Evolutionary conservation across 2,888 invertebrate species (phyloP), one percentile per base, ranked within the genome.

Genomic region (Hybos culiciformis): DNA sequence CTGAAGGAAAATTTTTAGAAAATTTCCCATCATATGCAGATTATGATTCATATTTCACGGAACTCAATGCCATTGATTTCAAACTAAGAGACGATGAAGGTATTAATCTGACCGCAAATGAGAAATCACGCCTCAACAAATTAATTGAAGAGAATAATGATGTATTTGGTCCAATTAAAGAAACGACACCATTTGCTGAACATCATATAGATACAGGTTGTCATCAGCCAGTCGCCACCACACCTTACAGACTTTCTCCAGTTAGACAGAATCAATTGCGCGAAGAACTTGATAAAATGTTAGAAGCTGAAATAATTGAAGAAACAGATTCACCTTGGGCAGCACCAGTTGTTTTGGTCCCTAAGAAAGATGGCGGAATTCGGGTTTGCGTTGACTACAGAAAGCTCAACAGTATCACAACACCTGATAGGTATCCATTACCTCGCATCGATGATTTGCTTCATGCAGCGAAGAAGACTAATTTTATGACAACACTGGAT

Each of bases 231-330:
- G 53, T 60, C 7, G 52, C 59, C 2, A 48, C 52, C 1, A 54
- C 57, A 5, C 60, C 58, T 4, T 61, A 61, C 46, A 46, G 59
- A 17, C 37, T 61, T 37, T 52, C 56, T 9, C 54, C 57, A 9
- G 34, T 44, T 0, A 53, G 41, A 39, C 43, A 44, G 21, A 21
- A 29, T 26, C 38, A 46, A n/a, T 19, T 46, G 21, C 41, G 42
- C 21, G 14, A 9, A 3, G 34, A 44, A 34, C 14, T 44, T 9
- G 29, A 44, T 3, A 31, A 39, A 29, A 43, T 45, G 39, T 23
- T 31, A 12, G 20, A 32, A 18, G 50, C 50, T 19, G 53, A 48
- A 4, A 50, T 56, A 2, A 44, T 41, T 18, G 39, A 44, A 14
- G 33, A 37, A 34, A 37, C 41, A 18, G 44, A 44, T 15, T 44